Evolutionary conservation across 2,113 vertebrate genomes (phyloP), one percentile per base, ranked within the genome.

Genomic region (human): DNA sequence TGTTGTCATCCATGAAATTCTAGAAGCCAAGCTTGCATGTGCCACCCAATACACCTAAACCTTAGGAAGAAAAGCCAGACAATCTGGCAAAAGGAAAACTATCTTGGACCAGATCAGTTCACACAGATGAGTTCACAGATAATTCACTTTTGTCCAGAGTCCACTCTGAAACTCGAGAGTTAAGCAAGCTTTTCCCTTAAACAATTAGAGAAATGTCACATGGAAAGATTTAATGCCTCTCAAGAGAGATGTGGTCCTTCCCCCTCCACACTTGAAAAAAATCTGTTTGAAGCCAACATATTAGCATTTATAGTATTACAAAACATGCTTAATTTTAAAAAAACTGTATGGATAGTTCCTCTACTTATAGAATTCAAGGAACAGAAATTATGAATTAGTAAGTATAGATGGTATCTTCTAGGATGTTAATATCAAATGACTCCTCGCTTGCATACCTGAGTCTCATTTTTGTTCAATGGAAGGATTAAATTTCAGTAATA

Each of bases 81-180:
- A 90, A 70, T 61, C 59, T 93, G 82, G 86, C 27, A 70, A 93
- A 92, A 70, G 72, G 75, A 93, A 91, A 97, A 85, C 35, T 91
- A 78, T 7, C 75, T 76, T 84, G 32, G 45, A 25, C 3, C 5
- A 6, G 80, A 90, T 76, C 88, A 92, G 27, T 35, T 82, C 50
- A 89, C 45, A 89, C 3, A 6, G 76, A 90, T 76, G 88, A 96
- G 27, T 35, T 82, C 50, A 82, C 35, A 87, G 10, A 45, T 85
- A 95, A 81, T 64, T 89, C 72, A 90, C 70, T 94, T 94, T 81
- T 90, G 88, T 89, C 30, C 43, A 95, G 48, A 75, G 68, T 90
- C 45, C 30, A 88, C 50, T 80, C 76, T 80, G 90, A 95, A 92
- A 93, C 40, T 70, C 75, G 79, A 96, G 57, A 93, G 23, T 78